Evolutionary conservation across 2,113 vertebrate genomes (phyloP).

Genomic region (Gnathonemus longibarbis): DNA sequence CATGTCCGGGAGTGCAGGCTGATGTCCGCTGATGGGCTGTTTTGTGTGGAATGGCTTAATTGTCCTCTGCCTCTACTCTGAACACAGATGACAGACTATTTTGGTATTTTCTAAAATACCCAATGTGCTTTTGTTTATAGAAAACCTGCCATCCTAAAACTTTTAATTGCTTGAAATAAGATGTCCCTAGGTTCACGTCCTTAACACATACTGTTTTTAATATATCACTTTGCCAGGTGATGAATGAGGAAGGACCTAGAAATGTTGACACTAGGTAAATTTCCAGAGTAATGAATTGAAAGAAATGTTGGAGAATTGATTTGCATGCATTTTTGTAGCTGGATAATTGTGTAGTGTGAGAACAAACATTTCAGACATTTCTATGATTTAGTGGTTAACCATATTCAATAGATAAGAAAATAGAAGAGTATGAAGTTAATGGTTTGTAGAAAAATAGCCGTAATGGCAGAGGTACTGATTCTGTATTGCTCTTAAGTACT

Average conservation of each 20-base stretch:
- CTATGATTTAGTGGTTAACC: constrained; percentile 22
- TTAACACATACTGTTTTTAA: constrained; percentile 20
- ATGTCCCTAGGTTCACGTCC: not conserved
- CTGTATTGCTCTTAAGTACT: not conserved
- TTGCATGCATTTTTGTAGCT: constrained; percentile 50
- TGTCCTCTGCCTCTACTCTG: not conserved
- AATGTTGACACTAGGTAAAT: constrained; percentile 30
- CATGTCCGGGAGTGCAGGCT: not conserved
- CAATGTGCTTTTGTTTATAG: not conserved
- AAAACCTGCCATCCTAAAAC: constrained; percentile 4
- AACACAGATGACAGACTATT: not conserved
- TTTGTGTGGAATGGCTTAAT: not conserved
- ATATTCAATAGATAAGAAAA: constrained; percentile 47
- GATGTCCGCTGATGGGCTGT: not conserved
- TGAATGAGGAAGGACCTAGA: constrained; percentile 47
- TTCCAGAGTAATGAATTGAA: constrained; percentile 34
- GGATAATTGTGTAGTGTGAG: constrained; percentile 53
- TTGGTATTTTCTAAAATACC: not conserved
- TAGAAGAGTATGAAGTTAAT: constrained; percentile 40
- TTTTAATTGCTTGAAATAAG: constrained; percentile 29
- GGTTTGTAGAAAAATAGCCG: not conserved
- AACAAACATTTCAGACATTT: constrained; percentile 41
- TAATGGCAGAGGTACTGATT: not conserved
- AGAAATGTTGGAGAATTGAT: constrained; percentile 38
- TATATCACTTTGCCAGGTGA: constrained; percentile 49